Evolutionary conservation across 2,888 invertebrate genomes (phyloP), one percentile per base, ranked within the genome.

Genomic region (Timema cristinae): DNA sequence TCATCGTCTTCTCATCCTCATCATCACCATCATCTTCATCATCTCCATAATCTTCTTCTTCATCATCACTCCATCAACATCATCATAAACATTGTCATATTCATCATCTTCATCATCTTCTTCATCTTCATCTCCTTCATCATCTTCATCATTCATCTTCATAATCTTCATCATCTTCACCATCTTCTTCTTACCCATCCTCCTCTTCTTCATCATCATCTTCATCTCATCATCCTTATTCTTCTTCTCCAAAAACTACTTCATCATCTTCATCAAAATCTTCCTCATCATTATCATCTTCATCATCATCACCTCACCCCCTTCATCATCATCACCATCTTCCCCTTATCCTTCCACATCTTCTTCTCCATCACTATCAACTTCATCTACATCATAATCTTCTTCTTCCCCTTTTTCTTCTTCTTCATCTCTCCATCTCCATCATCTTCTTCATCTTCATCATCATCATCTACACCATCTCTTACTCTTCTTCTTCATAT

Each of bases 381-480:
- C 69, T 15, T 51, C 69, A 52, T 51, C 71, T 13, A 16, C 71
- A 69, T 16, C 70, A 50, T 69, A 69, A 16, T 16, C 68, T 32
- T 69, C 71, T 48, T 16, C 71, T 32, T 49, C 70, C n/a, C 15
- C 70, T 69, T 13, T 50, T 16, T 32, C 68, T 32, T n/a, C 71
- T 6, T 69, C 69, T 49, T 69, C 69, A 51, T 48, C 70, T 50
- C 69, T 32, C 10, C 71, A 69, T 51, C 71, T 13, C 11, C 71
- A 69, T 68, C 71, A 13, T 50, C 68, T 49, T 51, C 71, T 10
- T 69, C 71, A 50, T n/a, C 71, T 51, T 63, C 71, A 69, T 50
- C 71, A 16, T 50, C 68, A 50, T n/a, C 71, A 50, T 51, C 71
- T 8, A 47, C 71, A 16, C 13, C 71, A 50, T 70, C 69, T 15